phyloP scores from a whole-genome alignment of 1,140 invertebrate species.

The Drosophila saltans region DNA sequence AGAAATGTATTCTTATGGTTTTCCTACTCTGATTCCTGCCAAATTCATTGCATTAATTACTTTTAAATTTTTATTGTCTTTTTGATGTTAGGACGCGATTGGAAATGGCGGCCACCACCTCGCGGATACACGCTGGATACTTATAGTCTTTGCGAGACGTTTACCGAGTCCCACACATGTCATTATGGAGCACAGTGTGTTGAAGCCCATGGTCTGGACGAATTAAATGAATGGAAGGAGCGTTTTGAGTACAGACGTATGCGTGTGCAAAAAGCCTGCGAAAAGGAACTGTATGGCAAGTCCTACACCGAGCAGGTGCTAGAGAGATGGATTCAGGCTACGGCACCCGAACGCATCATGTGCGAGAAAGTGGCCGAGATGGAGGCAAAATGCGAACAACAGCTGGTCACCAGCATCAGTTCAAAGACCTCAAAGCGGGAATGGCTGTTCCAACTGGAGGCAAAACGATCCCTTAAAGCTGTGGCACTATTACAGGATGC shows the following conservation, averaged over 20 bases:
- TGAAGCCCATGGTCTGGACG: conserved; percentile 89
- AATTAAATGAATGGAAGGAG: conserved; percentile 90
- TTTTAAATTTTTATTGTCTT: background rate
- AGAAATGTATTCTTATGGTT: too few relatives aligned
- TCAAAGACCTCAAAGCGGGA: conserved; percentile 87
- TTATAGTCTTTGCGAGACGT: conserved; percentile 86
- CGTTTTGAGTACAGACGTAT: conserved; percentile 87
- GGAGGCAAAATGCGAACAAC: conserved; percentile 86
- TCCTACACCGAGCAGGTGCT: conserved; percentile 87
- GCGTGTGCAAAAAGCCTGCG: conserved; percentile 87
- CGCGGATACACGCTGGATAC: conserved; percentile 86
- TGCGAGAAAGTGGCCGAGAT: conserved; percentile 86
- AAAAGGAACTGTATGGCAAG: conserved; percentile 88
- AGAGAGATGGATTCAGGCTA: conserved; percentile 86
- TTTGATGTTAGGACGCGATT: conserved; percentile 84
- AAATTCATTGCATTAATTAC: too few relatives aligned
- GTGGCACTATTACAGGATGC: conserved; percentile 89
- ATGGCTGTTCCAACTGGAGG: conserved; percentile 88
- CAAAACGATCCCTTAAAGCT: conserved; percentile 84
- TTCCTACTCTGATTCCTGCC: too few relatives aligned
- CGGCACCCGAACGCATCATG: conserved; percentile 86
- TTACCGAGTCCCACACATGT: conserved; percentile 85
- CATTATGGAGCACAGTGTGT: conserved; percentile 89
- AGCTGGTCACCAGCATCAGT: conserved; percentile 86
- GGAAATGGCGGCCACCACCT: conserved; percentile 89